Conservation (phyloP, 2,113 vertebrate species). For the Pseudonaja textilis region DNA sequence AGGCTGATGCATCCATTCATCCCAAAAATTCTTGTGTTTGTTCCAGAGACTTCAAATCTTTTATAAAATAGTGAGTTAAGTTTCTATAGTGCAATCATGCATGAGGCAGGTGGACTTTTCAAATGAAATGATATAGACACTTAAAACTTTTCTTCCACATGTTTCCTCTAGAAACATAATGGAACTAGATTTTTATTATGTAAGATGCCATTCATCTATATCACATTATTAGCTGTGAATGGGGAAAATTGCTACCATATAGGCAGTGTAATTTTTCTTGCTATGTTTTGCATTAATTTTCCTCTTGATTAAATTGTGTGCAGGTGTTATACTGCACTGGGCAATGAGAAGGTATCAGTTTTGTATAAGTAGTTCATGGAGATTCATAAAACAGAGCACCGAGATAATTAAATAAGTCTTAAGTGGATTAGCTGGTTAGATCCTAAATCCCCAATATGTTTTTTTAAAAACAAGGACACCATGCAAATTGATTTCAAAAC, state of each 20-base stretch:
- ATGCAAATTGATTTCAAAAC: slow-evolving; percentile 37
- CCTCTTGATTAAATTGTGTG: slow-evolving; percentile 51
- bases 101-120: slow-evolving; percentile 12
- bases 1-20: not conserved
- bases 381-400: slow-evolving; percentile 42
- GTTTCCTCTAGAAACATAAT: slow-evolving; percentile 14
- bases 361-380: slow-evolving; percentile 46
- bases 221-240: slow-evolving; percentile 35
- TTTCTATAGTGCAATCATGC: not conserved
- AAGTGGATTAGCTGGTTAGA: slow-evolving; percentile 48
- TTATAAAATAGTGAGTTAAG: not conserved
- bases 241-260: slow-evolving; percentile 7
- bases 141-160: not conserved
- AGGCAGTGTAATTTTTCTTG: slow-evolving; percentile 19
- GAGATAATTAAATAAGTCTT: slow-evolving; percentile 54
- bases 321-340: slow-evolving; percentile 40
- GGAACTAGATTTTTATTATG: not conserved
- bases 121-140: slow-evolving; percentile 27
- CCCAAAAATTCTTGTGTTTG: not conserved
- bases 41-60: slow-evolving; percentile 1
- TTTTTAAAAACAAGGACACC: slow-evolving; percentile 30
- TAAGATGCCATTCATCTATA: slow-evolving; percentile 20
- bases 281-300: slow-evolving; percentile 50
- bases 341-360: slow-evolving; percentile 44
- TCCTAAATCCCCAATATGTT: slow-evolving; percentile 27